A percentile compares a stretch with the other conserved stretches of the same genome.
phyloP scores from a whole-genome alignment of 2,888 invertebrate species.

The Macrophya annulata region DNA sequence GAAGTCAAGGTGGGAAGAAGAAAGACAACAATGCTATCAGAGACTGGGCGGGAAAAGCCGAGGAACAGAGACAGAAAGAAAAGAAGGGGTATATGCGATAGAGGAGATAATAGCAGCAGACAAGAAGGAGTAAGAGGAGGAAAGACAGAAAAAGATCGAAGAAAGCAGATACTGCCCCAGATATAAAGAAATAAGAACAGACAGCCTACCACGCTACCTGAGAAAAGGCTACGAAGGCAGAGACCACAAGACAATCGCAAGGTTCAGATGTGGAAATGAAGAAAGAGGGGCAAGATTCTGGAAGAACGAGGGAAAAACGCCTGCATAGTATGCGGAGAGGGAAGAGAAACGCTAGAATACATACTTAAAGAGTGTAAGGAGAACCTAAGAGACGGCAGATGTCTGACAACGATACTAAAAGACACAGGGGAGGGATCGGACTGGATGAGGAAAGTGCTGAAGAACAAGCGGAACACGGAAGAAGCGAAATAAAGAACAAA shows the following conservation, averaged over 20 bases:
- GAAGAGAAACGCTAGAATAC: neutral
- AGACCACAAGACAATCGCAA: too few species aligned
- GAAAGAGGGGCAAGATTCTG: neutral
- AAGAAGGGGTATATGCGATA: neutral
- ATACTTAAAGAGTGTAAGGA: neutral
- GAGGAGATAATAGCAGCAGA: neutral
- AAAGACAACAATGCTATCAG: neutral
- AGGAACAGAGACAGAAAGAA: neutral
- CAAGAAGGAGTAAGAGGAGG: neutral
- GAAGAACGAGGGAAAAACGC: neutral
- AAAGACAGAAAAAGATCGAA: neutral
- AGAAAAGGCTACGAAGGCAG: neutral
- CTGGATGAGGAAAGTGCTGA: too few species aligned
- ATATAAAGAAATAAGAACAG: neutral
- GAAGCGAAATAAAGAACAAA: too few species aligned
- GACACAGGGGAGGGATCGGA: too few species aligned
- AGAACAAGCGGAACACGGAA: too few species aligned
- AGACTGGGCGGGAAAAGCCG: neutral
- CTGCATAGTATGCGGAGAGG: neutral
- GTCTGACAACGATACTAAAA: too few species aligned
- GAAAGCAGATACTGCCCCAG: conserved; percentile 8
- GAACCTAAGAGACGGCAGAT: too few species aligned
- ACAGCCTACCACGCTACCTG: neutral
- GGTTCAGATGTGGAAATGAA: neutral
- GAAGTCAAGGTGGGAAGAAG: neutral